Conservation (phyloP, 2,797 vertebrate species). For the Enteromius thamalakanensis region DNA sequence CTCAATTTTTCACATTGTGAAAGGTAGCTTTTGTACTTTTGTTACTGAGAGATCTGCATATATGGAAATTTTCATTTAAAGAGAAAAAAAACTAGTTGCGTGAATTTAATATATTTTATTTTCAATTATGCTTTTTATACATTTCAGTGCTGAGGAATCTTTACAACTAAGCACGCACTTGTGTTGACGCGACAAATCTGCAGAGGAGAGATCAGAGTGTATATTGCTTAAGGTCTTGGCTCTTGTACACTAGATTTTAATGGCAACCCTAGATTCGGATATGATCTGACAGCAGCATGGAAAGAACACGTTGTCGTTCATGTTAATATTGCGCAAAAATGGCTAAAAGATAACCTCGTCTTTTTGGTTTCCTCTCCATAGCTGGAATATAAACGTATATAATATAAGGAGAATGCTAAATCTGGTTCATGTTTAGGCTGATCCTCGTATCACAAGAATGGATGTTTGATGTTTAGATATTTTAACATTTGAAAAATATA, state of each 20-base stretch:
- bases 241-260: conserved; percentile 87
- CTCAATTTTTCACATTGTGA: conserved; percentile 99
- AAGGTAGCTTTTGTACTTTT: conserved; percentile 99
- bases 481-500: conserved; percentile 93
- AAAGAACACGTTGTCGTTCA: conserved; percentile 72
- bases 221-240: conserved; percentile 77
- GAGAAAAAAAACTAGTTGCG: conserved; percentile 87
- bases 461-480: conserved; percentile 99
- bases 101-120: conserved; percentile 99
- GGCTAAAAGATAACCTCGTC: conserved; percentile 75
- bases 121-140: conserved; percentile 99
- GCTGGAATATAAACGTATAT: conserved; percentile 81
- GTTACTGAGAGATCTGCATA: conserved; percentile 99
- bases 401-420: conserved; percentile 89
- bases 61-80: conserved; percentile 95
- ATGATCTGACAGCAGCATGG: conserved; percentile 74
- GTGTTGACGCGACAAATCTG: conserved; percentile 95
- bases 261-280: conserved; percentile 46
- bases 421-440: conserved; percentile 95
- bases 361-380: conserved; percentile 79
- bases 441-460: conserved; percentile 98
- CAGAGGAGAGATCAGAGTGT: conserved; percentile 92
- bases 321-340: conserved; percentile 76
- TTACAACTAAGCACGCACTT: conserved; percentile 97
- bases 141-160: conserved; percentile 99